A percentile compares a stretch with the other conserved stretches of the same genome.
These are phyloP conservation scores for Eubasilissa regina DNA, from an alignment of 1,140 invertebrate species.

Conservation along the genomic window DNA sequence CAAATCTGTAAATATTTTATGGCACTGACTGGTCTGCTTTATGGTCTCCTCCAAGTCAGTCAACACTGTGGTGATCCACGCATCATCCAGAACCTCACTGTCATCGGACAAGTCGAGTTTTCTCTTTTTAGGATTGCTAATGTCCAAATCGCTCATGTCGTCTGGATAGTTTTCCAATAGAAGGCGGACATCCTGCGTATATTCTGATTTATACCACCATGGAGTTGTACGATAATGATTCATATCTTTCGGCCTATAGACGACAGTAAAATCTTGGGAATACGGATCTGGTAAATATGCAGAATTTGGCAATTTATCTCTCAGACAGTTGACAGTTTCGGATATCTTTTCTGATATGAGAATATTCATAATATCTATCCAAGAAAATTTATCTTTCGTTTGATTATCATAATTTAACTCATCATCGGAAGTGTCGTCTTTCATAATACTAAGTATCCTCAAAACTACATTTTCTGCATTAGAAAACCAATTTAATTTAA, in stretches of 20 bases:
- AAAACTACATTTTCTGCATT: conserved; percentile 66
- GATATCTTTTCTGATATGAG: conserved; percentile 70
- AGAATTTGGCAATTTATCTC: conserved; percentile 61
- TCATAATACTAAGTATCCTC: conserved; percentile 66
- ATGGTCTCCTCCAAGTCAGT: conserved; percentile 45
- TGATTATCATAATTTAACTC: conserved; percentile 62
- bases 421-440: conserved; percentile 62
- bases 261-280: conserved; percentile 57
- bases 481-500: conserved; percentile 68
- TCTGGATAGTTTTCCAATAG: conserved; percentile 65
- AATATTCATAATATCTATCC: conserved; percentile 68
- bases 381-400: conserved; percentile 64
- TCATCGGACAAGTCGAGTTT: conserved; percentile 42
- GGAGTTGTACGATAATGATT: conserved; percentile 65
- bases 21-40: conserved; percentile 62
- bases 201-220: conserved; percentile 66
- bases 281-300: conserved; percentile 6
- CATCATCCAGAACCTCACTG: conserved; percentile 49
- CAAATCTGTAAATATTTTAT: conserved; percentile 66
- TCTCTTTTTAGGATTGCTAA: conserved; percentile 37
- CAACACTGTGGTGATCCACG: conserved; percentile 42
- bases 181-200: conserved; percentile 63
- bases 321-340: conserved; percentile 63
- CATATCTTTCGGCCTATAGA: conserved; percentile 66
- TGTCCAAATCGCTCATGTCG: conserved; percentile 62